Evolutionary conservation across 2,797 vertebrate genomes (phyloP), one percentile per base, ranked within the genome.

Genomic region (Sternotherus odoratus): DNA sequence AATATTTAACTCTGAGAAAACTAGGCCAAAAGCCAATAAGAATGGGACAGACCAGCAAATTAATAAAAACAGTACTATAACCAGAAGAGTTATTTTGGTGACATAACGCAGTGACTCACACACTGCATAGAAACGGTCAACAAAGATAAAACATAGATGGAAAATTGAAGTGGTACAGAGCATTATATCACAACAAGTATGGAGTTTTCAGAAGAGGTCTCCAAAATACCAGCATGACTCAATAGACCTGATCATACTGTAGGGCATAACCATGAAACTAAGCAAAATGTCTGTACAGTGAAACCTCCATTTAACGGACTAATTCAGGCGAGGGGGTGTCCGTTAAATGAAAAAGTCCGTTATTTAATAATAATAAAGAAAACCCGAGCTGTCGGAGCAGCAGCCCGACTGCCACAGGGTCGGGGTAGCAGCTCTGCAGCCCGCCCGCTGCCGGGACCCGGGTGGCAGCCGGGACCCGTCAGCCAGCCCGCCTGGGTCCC

Each of bases 1-100:
- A 54, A 51, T n/a, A 28, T 97, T 96, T 78, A 97, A 77, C n/a
- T 82, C 75, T 39, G 95, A 97, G 63, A 97, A 96, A 54, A 97
- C 53, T 26, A 96, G 53, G 3, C 80, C 90, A 83, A 96, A 97
- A 30, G 82, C 46, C 10, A 97, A 96, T 30, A 96, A 10, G 74
- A 87, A 83, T 53, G 96, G 97, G 53, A 96, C 1, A n/a, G 48
- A 79, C 89, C 92, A 97, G 5, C 77, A 89, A 17, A 93, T 69
- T 28, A 97, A 53, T 36, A 97, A 86, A 92, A 95, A 95, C 16
- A 63, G 16, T 66, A 90, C 12, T 79, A 84, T 81, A 1, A 93
- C 48, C 43, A 79, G 63, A 23, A 86, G 54, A 15, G 91, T 95
- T 19, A 83, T 96, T 91, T 91, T 97, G 36, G 80, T 96, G 82